These are phyloP conservation scores for Hiodon alosoides DNA, from an alignment of 2,113 vertebrate species.

Conservation along the genomic window DNA sequence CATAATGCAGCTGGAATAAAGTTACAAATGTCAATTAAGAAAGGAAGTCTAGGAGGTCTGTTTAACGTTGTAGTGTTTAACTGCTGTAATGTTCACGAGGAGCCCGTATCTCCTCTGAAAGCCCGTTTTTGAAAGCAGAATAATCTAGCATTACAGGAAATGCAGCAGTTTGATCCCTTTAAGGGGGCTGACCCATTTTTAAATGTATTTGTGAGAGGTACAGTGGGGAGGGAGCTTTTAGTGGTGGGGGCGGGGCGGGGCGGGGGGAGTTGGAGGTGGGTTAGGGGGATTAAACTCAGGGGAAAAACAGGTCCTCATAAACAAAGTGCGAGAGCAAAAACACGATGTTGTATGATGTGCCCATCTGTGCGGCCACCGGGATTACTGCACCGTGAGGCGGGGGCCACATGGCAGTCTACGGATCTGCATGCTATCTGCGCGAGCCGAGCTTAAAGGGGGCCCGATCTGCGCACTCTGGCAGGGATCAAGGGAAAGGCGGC, in stretches of 20 bases:
- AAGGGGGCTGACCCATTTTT: constrained; percentile 21
- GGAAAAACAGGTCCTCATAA: constrained; percentile 32
- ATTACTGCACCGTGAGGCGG: constrained; percentile 1
- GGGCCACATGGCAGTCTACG: background rate
- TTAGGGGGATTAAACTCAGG: constrained; percentile 33
- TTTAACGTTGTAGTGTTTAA: no score
- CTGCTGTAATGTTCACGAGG: background rate
- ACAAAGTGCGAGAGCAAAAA: constrained; percentile 42
- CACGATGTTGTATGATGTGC: constrained; percentile 32
- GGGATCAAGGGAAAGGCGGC: background rate
- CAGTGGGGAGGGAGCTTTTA: constrained; percentile 12
- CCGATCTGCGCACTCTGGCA: background rate
- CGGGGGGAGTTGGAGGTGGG: background rate
- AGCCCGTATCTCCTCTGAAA: background rate
- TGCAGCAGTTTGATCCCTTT: background rate
- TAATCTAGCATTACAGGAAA: constrained; percentile 19
- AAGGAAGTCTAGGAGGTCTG: background rate
- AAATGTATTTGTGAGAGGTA: constrained; percentile 6
- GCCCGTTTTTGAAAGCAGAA: constrained; percentile 10
- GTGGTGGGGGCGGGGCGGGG: background rate
- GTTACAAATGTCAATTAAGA: background rate
- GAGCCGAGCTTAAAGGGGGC: background rate
- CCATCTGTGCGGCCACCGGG: background rate
- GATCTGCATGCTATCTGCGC: constrained; percentile 2
- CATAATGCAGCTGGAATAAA: background rate